Conservation (phyloP, 2,888 invertebrate species). For the Drosophila ezoana region DNA sequence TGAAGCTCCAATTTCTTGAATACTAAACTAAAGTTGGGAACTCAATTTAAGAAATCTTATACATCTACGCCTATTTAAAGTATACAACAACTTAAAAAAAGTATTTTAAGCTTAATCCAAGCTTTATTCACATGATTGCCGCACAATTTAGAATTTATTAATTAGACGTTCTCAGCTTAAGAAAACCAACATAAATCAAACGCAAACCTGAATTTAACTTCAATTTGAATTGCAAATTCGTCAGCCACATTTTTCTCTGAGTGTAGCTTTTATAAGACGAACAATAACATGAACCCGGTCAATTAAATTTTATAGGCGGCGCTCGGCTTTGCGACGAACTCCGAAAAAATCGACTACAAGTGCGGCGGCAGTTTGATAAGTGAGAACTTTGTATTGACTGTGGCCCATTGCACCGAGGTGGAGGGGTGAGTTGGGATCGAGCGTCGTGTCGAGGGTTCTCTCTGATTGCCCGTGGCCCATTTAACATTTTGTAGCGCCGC, state of each 20-base stretch:
- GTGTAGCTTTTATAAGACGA: not conserved
- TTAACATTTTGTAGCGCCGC: slow-evolving; percentile 51
- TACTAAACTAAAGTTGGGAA: too few relatives aligned
- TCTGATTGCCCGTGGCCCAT: not conserved
- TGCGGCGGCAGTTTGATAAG: slow-evolving; percentile 84
- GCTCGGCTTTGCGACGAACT: slow-evolving; percentile 60
- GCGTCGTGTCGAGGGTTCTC: not conserved
- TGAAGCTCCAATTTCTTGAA: too few relatives aligned
- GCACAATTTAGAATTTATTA: too few relatives aligned
- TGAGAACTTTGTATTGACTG: slow-evolving; percentile 80
- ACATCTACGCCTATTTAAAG: too few relatives aligned
- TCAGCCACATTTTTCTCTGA: not conserved
- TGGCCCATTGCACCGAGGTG: slow-evolving; percentile 82
- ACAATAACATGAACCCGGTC: slow-evolving; percentile 7
- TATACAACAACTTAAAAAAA: too few relatives aligned
- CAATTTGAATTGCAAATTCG: too few relatives aligned
- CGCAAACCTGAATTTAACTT: too few relatives aligned
- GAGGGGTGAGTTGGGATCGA: slow-evolving; percentile 68
- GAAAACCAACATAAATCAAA: too few relatives aligned
- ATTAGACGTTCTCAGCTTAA: too few relatives aligned
- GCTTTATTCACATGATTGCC: too few relatives aligned
- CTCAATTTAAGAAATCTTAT: too few relatives aligned
- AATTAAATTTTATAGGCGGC: slow-evolving; percentile 65
- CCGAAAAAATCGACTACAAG: slow-evolving; percentile 74
- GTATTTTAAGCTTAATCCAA: too few relatives aligned